These are phyloP conservation scores for Drosophila basisetae DNA, from an alignment of 2,888 invertebrate genomes.

Conservation along the genomic window DNA sequence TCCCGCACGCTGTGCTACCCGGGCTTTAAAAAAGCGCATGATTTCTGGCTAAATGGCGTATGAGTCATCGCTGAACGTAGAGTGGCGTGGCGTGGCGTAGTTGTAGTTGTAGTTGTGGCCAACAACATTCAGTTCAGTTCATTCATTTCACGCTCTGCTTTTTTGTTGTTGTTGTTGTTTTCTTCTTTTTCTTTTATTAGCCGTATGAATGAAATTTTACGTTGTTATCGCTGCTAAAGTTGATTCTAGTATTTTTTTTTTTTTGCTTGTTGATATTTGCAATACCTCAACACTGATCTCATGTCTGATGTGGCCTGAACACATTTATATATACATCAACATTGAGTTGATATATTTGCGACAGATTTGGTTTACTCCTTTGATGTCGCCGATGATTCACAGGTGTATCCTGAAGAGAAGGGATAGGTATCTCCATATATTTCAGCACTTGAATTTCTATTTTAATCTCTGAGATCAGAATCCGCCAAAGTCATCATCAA, in stretches of 20 bases:
- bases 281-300: slow-evolving; percentile 12
- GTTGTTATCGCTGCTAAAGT: slow-evolving; percentile 48
- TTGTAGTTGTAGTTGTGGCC: slow-evolving; percentile 46
- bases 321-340: background rate
- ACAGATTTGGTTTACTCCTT: background rate
- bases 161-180: background rate
- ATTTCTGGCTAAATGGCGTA: slow-evolving; percentile 72
- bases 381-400: background rate
- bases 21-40: slow-evolving; percentile 65
- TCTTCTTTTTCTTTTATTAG: slow-evolving; percentile 4
- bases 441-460: background rate
- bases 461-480: background rate
- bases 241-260: slow-evolving; percentile 15
- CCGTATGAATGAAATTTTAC: slow-evolving; percentile 62
- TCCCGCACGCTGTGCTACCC: slow-evolving; percentile 21
- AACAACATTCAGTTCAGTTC: slow-evolving; percentile 47
- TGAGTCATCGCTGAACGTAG: slow-evolving; percentile 65
- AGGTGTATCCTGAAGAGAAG: background rate
- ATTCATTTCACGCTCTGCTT: slow-evolving; percentile 61
- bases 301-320: background rate
- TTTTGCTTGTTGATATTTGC: slow-evolving; percentile 37
- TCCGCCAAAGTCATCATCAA: background rate
- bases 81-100: slow-evolving; percentile 14
- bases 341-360: too few species aligned
- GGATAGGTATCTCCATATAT: background rate